Evolutionary conservation across 2,113 vertebrate species (phyloP).

Genomic region (Beaufortia kweichowensis): DNA sequence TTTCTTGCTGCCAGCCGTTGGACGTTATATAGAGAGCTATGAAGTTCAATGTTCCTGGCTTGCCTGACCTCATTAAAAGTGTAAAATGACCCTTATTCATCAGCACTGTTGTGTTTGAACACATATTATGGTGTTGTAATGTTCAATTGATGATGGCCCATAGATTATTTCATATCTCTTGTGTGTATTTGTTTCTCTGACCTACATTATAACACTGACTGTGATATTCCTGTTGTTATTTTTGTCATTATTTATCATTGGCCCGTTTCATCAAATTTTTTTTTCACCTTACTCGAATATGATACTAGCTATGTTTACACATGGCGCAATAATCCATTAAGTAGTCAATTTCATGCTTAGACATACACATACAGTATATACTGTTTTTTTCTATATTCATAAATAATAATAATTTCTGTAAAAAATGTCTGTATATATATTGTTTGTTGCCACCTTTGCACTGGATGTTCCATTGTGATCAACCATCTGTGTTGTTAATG

Average conservation of each 20-base stretch:
- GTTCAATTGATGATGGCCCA: background rate
- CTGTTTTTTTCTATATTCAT: too few species aligned
- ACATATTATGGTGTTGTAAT: background rate
- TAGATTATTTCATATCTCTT: background rate
- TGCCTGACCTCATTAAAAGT: constrained; percentile 9
- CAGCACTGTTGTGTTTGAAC: background rate
- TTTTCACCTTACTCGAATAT: background rate
- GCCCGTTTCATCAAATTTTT: background rate
- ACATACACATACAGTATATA: too few species aligned
- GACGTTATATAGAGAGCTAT: background rate
- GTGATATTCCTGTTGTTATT: background rate
- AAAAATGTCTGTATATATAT: too few species aligned
- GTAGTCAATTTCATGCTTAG: too few species aligned
- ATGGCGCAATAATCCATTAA: too few species aligned
- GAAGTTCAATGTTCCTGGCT: constrained; percentile 2
- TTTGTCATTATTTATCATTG: background rate
- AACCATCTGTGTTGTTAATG: background rate
- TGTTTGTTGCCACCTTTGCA: background rate
- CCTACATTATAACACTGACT: background rate
- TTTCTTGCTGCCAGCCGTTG: background rate
- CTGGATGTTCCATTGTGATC: background rate
- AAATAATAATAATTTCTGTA: background rate
- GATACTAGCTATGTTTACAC: too few species aligned
- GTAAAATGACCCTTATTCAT: constrained; percentile 14
- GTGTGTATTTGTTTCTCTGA: background rate